These are phyloP conservation scores for Oncorhynchus kisutch DNA, from an alignment of 2,113 vertebrate genomes.

Conservation along the genomic window DNA sequence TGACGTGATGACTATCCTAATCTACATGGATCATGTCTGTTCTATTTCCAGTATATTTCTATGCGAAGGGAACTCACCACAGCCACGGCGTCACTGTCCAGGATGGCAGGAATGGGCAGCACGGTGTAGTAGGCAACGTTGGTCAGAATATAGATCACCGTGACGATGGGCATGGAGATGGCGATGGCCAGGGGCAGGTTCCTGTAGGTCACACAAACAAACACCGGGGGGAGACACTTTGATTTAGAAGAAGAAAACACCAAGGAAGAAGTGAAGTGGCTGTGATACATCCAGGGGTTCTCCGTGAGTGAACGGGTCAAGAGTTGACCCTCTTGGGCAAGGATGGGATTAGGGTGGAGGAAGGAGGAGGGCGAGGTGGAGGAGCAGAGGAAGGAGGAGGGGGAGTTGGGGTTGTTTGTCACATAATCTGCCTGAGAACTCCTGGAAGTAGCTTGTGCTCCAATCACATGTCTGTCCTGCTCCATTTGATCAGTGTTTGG, in stretches of 20 bases:
- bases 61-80: conserved; percentile 75
- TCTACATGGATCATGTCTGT: too few species aligned
- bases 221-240: conserved; percentile 54
- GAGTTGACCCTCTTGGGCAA: conserved; percentile 10
- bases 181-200: conserved; percentile 88
- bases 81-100: conserved; percentile 88
- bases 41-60: too few species aligned
- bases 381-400: background rate
- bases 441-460: conserved; percentile 41
- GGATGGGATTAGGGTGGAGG: background rate
- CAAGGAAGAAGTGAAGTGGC: background rate
- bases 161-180: conserved; percentile 91
- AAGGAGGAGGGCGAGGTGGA: background rate
- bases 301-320: conserved; percentile 13
- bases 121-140: conserved; percentile 90
- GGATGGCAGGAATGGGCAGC: conserved; percentile 81
- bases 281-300: conserved; percentile 1
- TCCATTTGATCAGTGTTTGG: conserved; percentile 30
- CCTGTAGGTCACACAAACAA: conserved; percentile 66
- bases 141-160: conserved; percentile 89
- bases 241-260: background rate
- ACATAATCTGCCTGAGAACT: conserved; percentile 62
- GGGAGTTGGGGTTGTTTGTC: conserved; percentile 19
- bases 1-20: too few species aligned
- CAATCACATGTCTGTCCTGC: conserved; percentile 41